Percentiles rank a stretch among this genome's conserved stretches.
Conservation (phyloP, 92 coral and sea anemone genomes). For the Meandrina meandrites region DNA sequence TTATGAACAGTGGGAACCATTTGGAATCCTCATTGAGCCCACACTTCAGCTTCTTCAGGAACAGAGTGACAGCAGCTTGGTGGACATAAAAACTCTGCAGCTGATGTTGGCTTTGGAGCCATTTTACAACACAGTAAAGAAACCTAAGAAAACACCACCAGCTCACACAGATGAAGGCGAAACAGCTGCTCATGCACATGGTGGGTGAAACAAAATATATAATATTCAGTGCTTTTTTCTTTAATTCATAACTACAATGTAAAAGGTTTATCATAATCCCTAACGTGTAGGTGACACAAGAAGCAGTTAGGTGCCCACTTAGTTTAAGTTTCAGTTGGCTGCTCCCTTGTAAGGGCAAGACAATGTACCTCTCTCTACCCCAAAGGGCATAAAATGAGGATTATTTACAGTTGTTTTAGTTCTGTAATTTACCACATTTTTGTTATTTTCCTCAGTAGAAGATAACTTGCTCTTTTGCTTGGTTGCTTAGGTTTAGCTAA, state of each 20-base stretch:
- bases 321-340: no score
- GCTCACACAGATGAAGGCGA: slow-evolving; percentile 51
- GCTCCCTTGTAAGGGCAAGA: no score
- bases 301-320: no score
- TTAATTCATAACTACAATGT: no score
- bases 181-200: slow-evolving; percentile 48
- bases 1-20: slow-evolving; percentile 94
- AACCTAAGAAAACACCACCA: slow-evolving; percentile 66
- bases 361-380: not conserved
- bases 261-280: not conserved
- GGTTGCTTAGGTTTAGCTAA: no score
- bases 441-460: no score
- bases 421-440: not conserved
- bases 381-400: not conserved
- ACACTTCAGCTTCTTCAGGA: slow-evolving; percentile 72
- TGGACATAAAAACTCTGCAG: slow-evolving; percentile 80
- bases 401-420: not conserved
- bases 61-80: slow-evolving; percentile 52
- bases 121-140: slow-evolving; percentile 72
- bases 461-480: no score
- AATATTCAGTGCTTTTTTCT: no score
- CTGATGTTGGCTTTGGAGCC: slow-evolving; percentile 90
- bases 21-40: slow-evolving; percentile 69
- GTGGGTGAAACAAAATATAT: slow-evolving; percentile 7
- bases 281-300: no score